phyloP scores from a whole-genome alignment of 2,113 vertebrate species.

The Ictidomys tridecemlineatus region DNA sequence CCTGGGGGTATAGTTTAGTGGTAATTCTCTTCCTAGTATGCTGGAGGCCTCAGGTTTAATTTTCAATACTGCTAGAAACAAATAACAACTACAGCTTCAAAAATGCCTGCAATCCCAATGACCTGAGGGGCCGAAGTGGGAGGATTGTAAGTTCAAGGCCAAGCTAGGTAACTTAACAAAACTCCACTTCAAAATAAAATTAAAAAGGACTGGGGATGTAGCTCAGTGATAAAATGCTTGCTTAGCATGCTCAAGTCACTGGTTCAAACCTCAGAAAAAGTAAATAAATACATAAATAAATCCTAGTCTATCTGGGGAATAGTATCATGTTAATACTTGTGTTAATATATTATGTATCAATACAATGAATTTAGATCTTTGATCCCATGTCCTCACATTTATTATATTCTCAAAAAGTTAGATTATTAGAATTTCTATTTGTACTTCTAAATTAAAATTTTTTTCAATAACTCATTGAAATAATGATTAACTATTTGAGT shows the following conservation, averaged over 20 bases:
- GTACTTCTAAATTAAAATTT: constrained; percentile 53
- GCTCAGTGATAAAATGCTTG: background rate
- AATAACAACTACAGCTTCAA: too few relatives aligned
- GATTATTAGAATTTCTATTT: constrained; percentile 19
- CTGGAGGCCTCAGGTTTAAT: background rate
- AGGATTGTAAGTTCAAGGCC: background rate
- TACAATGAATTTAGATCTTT: background rate
- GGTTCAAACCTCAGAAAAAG: background rate
- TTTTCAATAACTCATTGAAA: constrained; percentile 54
- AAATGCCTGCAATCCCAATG: background rate
- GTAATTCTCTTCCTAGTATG: background rate
- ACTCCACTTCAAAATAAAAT: background rate
- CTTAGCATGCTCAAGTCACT: background rate
- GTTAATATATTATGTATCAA: background rate
- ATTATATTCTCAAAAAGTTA: constrained; percentile 47
- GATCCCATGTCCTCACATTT: constrained; percentile 52
- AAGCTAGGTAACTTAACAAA: background rate
- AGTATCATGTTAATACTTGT: background rate
- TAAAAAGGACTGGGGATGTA: background rate
- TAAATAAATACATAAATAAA: background rate
- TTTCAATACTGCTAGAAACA: background rate
- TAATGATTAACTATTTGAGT: constrained; percentile 14
- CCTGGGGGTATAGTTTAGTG: background rate
- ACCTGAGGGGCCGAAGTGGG: background rate
- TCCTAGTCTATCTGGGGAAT: background rate